Conservation (phyloP, 2,113 vertebrate genomes). For the Urocitellus parryii region DNA sequence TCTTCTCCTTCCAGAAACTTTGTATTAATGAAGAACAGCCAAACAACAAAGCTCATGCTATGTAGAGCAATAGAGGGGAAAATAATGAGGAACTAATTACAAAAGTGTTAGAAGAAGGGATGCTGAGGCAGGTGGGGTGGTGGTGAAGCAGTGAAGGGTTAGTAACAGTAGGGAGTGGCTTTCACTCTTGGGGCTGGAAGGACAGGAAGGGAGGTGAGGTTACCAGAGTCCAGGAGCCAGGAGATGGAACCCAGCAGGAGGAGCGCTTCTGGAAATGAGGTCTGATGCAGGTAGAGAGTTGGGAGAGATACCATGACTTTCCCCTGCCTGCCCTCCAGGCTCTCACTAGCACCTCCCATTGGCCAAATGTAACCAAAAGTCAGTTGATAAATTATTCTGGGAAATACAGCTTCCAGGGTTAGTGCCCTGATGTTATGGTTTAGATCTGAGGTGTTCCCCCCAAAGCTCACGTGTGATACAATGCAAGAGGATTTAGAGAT, state of each 20-base stretch:
- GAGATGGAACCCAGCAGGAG: not conserved
- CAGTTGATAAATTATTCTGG: not conserved
- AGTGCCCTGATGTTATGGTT: not conserved
- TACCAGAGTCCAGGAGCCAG: not conserved
- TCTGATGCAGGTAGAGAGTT: not conserved
- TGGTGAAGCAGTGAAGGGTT: not conserved
- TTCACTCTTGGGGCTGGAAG: not conserved
- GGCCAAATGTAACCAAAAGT: not conserved
- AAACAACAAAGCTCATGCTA: not conserved
- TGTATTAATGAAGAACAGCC: not conserved
- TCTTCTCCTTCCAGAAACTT: not conserved
- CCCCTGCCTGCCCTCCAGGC: not conserved
- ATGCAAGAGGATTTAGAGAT: too few species aligned
- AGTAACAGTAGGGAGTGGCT: not conserved
- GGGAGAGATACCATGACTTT: not conserved
- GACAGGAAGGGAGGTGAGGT: not conserved
- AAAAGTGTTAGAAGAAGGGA: not conserved
- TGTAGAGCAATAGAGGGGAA: not conserved
- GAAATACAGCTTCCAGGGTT: rapidly evolving
- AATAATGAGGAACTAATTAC: not conserved
- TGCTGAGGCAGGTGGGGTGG: not conserved
- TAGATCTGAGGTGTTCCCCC: too few species aligned
- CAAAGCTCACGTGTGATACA: too few species aligned
- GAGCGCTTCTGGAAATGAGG: not conserved
- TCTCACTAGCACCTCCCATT: not conserved